Percentiles rank a stretch among this genome's conserved stretches.
Evolutionary conservation across 1,140 invertebrate genomes (phyloP).

Genomic region (Saxidomus purpurata): DNA sequence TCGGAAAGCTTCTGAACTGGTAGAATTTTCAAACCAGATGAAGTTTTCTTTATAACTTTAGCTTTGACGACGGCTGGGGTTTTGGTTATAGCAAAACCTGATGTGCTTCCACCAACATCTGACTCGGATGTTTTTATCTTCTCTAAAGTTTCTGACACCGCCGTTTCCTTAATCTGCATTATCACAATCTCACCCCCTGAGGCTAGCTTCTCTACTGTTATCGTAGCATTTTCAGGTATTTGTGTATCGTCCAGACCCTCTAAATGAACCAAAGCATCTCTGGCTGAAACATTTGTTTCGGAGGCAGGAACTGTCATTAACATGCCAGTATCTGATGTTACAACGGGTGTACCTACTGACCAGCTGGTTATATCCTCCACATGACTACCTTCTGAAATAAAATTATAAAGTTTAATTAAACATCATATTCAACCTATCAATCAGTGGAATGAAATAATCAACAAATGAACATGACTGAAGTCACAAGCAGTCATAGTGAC

Average conservation of each 20-base stretch:
- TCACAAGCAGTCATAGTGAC: no score
- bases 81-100: neutral
- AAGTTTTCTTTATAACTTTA: neutral
- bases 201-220: constrained; percentile 42
- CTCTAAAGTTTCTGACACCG: constrained; percentile 9
- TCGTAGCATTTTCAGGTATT: constrained; percentile 11
- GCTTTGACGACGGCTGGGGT: neutral
- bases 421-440: no score
- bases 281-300: neutral
- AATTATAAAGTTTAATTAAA: no score
- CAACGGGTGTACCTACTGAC: neutral
- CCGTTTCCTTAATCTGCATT: constrained; percentile 31
- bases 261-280: neutral
- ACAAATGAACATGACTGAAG: no score
- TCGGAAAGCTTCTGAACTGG: constrained; percentile 7
- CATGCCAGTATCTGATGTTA: neutral
- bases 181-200: constrained; percentile 30
- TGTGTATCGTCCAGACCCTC: neutral
- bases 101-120: neutral
- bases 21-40: neutral
- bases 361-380: neutral
- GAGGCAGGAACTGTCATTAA: neutral
- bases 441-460: no score
- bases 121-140: neutral
- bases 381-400: neutral